Percentiles rank a stretch among this genome's conserved stretches.
phyloP scores from a whole-genome alignment of 2,888 invertebrate genomes.

The Eupithecia insigniata region DNA sequence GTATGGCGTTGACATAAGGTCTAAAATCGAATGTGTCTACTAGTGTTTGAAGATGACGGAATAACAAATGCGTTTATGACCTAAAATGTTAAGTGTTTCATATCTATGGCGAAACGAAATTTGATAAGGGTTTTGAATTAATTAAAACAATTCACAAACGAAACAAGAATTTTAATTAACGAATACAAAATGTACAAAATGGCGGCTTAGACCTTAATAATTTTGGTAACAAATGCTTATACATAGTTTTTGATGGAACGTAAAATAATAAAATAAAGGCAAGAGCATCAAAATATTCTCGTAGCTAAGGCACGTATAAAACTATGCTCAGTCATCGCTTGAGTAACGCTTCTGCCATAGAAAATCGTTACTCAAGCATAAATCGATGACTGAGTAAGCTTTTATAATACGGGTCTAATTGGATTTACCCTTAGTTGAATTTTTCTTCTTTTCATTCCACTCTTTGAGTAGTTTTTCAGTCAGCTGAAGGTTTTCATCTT shows the following conservation, averaged over 20 bases:
- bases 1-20: neutral
- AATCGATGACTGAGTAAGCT: too few species aligned
- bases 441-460: slow-evolving; percentile 76
- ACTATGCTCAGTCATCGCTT: too few species aligned
- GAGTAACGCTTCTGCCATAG: too few species aligned
- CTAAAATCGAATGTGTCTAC: neutral
- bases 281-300: neutral
- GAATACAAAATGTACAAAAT: slow-evolving; percentile 14
- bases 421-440: slow-evolving; percentile 33
- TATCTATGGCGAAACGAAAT: slow-evolving; percentile 43
- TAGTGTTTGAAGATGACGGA: neutral
- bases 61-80: neutral
- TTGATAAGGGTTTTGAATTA: slow-evolving; percentile 30
- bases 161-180: slow-evolving; percentile 27
- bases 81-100: slow-evolving; percentile 47
- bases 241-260: neutral
- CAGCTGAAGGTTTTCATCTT: slow-evolving; percentile 88
- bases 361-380: too few species aligned
- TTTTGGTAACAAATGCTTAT: neutral
- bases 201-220: neutral
- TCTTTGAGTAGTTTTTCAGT: slow-evolving; percentile 86
- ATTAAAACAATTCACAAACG: slow-evolving; percentile 28
- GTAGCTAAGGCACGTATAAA: too few species aligned
- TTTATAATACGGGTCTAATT: too few species aligned
- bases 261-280: neutral